phyloP scores from a whole-genome alignment of 2,113 vertebrate species.

The Gallinago jamesoni region DNA sequence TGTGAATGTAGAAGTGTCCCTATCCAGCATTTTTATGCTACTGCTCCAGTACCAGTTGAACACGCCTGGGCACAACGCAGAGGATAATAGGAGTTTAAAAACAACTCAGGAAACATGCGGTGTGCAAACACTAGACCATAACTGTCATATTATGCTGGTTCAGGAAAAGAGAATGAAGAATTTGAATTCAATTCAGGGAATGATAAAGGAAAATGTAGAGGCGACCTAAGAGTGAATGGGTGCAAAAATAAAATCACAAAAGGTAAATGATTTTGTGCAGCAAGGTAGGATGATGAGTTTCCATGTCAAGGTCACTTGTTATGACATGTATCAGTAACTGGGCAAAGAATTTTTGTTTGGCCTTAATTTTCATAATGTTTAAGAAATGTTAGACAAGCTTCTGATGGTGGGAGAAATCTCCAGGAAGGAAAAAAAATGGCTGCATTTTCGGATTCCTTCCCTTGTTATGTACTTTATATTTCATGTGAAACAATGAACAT shows the following conservation, averaged over 20 bases:
- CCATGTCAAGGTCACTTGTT: neutral
- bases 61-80: neutral
- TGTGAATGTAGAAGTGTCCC: neutral
- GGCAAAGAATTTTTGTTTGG: neutral
- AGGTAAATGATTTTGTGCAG: neutral
- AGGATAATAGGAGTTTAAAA: neutral
- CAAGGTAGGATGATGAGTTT: neutral
- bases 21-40: neutral
- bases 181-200: neutral
- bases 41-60: neutral
- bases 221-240: neutral
- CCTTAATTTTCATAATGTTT: neutral
- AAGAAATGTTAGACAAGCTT: neutral
- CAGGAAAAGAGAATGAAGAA: neutral
- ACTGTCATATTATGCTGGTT: neutral
- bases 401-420: neutral
- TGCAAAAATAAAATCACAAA: neutral
- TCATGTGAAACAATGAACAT: neutral
- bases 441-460: neutral
- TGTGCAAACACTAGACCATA: neutral
- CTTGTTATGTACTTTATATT: neutral
- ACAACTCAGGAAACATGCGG: neutral
- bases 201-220: neutral
- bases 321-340: neutral
- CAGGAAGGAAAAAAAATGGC: neutral